A percentile compares a stretch with the other conserved stretches of the same genome.
Evolutionary conservation across 1,140 invertebrate genomes (phyloP).

Genomic region (Delia radicum): DNA sequence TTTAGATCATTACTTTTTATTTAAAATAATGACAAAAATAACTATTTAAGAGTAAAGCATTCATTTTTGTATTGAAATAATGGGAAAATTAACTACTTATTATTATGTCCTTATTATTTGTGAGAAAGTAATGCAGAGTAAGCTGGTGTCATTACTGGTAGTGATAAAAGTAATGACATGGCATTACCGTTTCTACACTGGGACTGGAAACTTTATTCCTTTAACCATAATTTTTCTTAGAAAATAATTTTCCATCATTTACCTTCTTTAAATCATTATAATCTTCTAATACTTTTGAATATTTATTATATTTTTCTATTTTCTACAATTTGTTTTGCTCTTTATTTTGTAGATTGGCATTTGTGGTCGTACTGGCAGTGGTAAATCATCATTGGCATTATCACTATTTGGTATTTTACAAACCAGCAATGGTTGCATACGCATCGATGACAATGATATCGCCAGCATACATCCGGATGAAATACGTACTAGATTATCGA

Average conservation of each 20-base stretch:
- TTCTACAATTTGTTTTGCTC: neutral
- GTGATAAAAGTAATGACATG: too few relatives aligned
- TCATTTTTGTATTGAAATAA: too few relatives aligned
- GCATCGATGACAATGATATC: conserved; percentile 70
- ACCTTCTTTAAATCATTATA: neutral
- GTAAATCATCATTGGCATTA: conserved; percentile 75
- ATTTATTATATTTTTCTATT: neutral
- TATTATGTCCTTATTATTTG: too few relatives aligned
- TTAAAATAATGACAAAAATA: too few relatives aligned
- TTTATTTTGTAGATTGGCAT: conserved; percentile 67
- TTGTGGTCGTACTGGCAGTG: conserved; percentile 77
- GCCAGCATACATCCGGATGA: conserved; percentile 67
- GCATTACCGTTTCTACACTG: too few relatives aligned
- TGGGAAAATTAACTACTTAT: too few relatives aligned
- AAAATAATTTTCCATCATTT: neutral
- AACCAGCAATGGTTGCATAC: conserved; percentile 65
- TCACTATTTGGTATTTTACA: conserved; percentile 69
- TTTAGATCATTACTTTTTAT: too few relatives aligned
- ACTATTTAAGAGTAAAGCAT: too few relatives aligned
- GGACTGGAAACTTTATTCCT: too few relatives aligned
- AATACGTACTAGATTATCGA: conserved; percentile 77
- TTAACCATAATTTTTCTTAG: too few relatives aligned
- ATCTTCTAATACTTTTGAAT: neutral
- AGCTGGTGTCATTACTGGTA: too few relatives aligned
- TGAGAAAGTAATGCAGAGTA: too few relatives aligned